Evolutionary conservation across 2,113 vertebrate genomes (phyloP), one percentile per base, ranked within the genome.

Genomic region (Chaetorhynchus papuensis): DNA sequence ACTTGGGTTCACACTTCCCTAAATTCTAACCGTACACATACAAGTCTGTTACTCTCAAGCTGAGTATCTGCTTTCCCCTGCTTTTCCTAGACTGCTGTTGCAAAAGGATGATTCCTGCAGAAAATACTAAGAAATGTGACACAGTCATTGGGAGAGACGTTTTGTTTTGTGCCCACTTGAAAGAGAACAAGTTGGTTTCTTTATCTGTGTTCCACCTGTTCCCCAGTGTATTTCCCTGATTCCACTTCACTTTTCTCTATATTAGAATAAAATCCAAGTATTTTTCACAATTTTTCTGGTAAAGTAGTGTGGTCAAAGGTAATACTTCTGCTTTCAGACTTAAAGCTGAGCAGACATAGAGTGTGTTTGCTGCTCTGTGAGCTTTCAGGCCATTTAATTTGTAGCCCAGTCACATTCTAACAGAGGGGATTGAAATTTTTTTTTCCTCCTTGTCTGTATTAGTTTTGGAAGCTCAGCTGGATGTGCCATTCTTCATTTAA

Each of bases 1-100:
- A 21, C 7, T 33, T 44, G 8, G 54, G 17, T 71, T 89, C 30
- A 79, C n/a, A 45, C 11, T 54, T 35, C 47, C 42, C 53, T 63
- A 24, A 37, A 66, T 81, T 78, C 33, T 64, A 47, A 23, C 33
- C 16, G 39, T 50, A 33, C 3, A 1, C 3, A 2, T 2, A 0
- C 16, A 59, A 24, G 33, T 63, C 6, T 30, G 21, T 80, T 83
- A 44, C 37, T 45, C 39, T 59, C 57, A 54, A 37, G 28, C 30
- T 84, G 27, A 70, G 11, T 41, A 9, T 49, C 18, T 41, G 24
- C 16, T 47, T 87, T 83, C 26, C 47, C 90, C 23, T 86, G 3
- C 47, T 72, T 63, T 61, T 52, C 20, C 70, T 69, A 24, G 14
- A 19, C 60, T 89, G 11, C 41, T 31, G 22, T 30, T 89, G 66